Conservation (phyloP, 2,888 invertebrate genomes). For the Ophion ellenae region DNA sequence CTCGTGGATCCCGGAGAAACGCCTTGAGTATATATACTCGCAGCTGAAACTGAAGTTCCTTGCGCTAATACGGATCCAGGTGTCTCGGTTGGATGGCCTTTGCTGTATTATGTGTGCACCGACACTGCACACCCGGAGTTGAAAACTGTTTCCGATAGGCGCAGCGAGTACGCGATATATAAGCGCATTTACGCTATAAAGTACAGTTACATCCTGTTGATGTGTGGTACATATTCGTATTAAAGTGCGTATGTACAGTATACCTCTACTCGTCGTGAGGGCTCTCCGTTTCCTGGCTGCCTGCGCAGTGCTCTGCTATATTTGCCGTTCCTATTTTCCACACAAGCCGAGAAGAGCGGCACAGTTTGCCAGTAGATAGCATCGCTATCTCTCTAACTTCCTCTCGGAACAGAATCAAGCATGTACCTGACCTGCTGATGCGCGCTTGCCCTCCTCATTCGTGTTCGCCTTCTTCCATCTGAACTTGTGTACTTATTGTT, state of each 20-base stretch:
- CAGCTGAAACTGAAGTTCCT: constrained; percentile 74
- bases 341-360: constrained; percentile 31
- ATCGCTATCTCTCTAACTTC: constrained; percentile 51
- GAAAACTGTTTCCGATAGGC: constrained; percentile 75
- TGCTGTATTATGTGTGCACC: constrained; percentile 55
- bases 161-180: constrained; percentile 29
- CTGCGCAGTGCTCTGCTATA: constrained; percentile 13
- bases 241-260: constrained; percentile 3
- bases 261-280: constrained; percentile 10
- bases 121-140: constrained; percentile 65
- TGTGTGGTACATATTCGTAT: constrained; percentile 22
- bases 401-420: constrained; percentile 11
- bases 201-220: constrained; percentile 30
- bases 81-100: constrained; percentile 71
- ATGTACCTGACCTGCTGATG: constrained; percentile 7
- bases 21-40: constrained; percentile 60
- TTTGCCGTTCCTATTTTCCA: constrained; percentile 13
- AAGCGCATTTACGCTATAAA: constrained; percentile 29
- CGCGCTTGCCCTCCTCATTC: neutral
- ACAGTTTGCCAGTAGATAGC: constrained; percentile 62
- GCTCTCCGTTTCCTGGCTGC: constrained; percentile 28
- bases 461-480: neutral
- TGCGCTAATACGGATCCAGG: constrained; percentile 73
- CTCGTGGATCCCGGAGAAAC: constrained; percentile 34
- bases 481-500: constrained; percentile 38